Evolutionary conservation across 2,797 vertebrate genomes (phyloP).

Genomic region (Chelonia mydas): DNA sequence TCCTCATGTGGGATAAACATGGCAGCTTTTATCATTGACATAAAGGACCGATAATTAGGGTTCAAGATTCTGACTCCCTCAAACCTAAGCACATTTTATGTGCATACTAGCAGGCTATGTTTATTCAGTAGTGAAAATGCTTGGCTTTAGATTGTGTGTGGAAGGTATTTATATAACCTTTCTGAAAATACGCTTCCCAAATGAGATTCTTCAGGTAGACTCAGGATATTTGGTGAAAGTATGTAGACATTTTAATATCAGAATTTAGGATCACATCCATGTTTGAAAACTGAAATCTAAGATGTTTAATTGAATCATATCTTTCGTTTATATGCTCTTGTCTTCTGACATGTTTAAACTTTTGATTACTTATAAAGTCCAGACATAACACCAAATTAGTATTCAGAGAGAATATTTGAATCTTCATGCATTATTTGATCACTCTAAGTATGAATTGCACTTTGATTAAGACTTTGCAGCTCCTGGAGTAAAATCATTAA

Average conservation of each 20-base stretch:
- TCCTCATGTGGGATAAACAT: not conserved
- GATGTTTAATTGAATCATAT: not conserved
- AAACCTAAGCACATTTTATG: not conserved
- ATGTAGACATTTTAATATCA: slow-evolving; percentile 32
- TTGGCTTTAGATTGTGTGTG: not conserved
- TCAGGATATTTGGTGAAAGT: not conserved
- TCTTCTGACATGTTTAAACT: slow-evolving; percentile 24
- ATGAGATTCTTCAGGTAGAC: not conserved
- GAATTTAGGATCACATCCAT: slow-evolving; percentile 13
- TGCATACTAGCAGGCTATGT: not conserved
- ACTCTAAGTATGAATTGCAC: slow-evolving; percentile 49
- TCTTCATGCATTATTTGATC: slow-evolving; percentile 54
- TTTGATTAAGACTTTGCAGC: slow-evolving; percentile 48
- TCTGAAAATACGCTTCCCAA: not conserved
- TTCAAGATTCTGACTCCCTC: not conserved
- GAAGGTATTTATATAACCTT: not conserved
- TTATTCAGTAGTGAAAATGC: not conserved
- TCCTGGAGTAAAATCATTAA: slow-evolving; percentile 58
- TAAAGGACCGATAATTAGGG: not conserved
- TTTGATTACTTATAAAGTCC: slow-evolving; percentile 14
- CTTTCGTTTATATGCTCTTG: not conserved
- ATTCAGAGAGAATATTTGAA: slow-evolving; percentile 35
- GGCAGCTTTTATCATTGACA: not conserved
- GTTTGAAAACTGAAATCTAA: slow-evolving; percentile 16
- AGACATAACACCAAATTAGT: slow-evolving; percentile 27